A percentile compares a stretch with the other conserved stretches of the same genome.
These are phyloP conservation scores for Sitophilus oryzae DNA, from an alignment of 1,140 invertebrate genomes.

Conservation along the genomic window DNA sequence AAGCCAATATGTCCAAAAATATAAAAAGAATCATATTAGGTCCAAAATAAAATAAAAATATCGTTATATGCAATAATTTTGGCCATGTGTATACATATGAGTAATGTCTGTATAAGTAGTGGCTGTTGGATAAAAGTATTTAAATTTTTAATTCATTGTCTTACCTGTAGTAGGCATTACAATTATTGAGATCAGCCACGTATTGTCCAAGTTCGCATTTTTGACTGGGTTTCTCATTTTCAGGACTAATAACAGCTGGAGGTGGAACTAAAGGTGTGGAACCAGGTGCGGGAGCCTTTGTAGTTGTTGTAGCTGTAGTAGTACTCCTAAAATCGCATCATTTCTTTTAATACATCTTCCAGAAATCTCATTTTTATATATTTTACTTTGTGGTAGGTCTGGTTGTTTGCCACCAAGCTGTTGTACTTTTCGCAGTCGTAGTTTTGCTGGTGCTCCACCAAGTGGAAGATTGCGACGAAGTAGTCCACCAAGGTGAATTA, in stretches of 20 bases:
- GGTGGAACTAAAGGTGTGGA: slow-evolving; percentile 37
- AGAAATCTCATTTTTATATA: background rate
- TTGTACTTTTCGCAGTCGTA: slow-evolving; percentile 37
- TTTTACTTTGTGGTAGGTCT: background rate
- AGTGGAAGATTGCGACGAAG: slow-evolving; percentile 24
- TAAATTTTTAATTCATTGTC: background rate
- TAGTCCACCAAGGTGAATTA: slow-evolving; percentile 43
- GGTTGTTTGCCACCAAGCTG: slow-evolving; percentile 22
- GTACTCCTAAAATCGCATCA: slow-evolving; percentile 9
- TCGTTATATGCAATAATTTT: too few relatives aligned
- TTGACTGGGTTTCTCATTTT: slow-evolving; percentile 28
- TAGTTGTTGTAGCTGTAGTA: slow-evolving; percentile 40
- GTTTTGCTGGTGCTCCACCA: slow-evolving; percentile 27
- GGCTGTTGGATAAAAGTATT: too few relatives aligned
- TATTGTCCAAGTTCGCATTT: slow-evolving; percentile 61
- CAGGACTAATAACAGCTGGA: slow-evolving; percentile 44
- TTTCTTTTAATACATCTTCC: background rate
- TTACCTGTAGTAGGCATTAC: slow-evolving; percentile 59
- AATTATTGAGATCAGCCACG: slow-evolving; percentile 59
- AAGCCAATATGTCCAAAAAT: too few relatives aligned
- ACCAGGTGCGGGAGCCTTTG: slow-evolving; percentile 32
- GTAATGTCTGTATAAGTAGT: too few relatives aligned
- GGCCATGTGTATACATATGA: too few relatives aligned
- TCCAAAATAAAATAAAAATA: too few relatives aligned
- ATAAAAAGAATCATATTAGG: too few relatives aligned